phyloP scores from a whole-genome alignment of 2,888 invertebrate genomes.

The Lottia gigantea region DNA sequence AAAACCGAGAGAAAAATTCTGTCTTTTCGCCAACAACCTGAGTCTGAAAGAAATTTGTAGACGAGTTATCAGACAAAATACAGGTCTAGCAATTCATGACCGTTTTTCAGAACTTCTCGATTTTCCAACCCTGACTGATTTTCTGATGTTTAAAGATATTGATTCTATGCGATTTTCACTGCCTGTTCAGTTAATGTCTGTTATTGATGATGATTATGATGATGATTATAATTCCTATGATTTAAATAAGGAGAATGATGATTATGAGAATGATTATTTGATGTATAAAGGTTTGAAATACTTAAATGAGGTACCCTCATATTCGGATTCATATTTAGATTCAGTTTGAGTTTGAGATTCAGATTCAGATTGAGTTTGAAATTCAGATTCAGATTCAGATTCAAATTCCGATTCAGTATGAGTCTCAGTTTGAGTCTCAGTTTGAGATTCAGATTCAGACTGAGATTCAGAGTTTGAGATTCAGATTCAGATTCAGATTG shows the following conservation, averaged over 20 bases:
- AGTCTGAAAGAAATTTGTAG: background rate
- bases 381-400: no score
- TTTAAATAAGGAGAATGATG: background rate
- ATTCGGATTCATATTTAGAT: no score
- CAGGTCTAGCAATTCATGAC: background rate
- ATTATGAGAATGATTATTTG: background rate
- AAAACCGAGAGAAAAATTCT: background rate
- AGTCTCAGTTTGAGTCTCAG: no score
- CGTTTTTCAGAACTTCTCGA: background rate
- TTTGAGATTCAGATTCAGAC: no score
- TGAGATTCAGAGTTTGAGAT: no score
- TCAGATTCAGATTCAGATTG: no score
- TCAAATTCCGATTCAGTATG: no score
- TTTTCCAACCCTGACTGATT: background rate
- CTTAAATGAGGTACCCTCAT: no score
- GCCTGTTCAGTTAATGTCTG: background rate
- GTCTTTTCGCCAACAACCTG: background rate
- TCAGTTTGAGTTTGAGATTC: no score
- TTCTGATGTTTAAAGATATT: background rate
- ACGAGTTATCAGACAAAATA: background rate
- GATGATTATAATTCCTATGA: background rate
- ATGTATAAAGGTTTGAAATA: no score
- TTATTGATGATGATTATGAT: slow-evolving; percentile 1
- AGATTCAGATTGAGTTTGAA: no score
- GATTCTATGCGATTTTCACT: background rate